phyloP scores from a whole-genome alignment of 1,140 invertebrate genomes.

The Drosophila saltans region DNA sequence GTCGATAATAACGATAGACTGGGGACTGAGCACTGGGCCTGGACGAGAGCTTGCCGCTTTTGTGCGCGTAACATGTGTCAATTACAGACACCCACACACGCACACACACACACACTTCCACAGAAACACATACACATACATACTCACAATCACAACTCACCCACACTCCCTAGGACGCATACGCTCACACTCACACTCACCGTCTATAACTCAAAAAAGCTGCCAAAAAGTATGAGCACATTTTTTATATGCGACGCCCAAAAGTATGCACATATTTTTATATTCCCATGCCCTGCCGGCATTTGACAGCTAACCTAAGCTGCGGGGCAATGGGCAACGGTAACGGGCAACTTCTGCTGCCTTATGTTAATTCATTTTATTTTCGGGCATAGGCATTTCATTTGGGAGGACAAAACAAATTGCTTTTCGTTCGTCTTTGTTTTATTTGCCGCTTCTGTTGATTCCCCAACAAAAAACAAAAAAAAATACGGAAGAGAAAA shows the following conservation, averaged over 20 bases:
- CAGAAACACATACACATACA: conserved; percentile 45
- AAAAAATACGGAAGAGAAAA: conserved; percentile 9
- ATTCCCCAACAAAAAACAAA: conserved; percentile 2
- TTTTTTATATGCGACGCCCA: conserved; percentile 69
- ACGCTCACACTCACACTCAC: conserved; percentile 46
- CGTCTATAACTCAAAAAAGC: conserved; percentile 77
- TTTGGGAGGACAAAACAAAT: conserved; percentile 39
- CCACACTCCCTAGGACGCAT: conserved; percentile 21
- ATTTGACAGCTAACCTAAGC: conserved; percentile 71
- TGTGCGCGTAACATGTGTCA: conserved; percentile 81
- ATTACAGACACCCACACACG: conserved; percentile 69
- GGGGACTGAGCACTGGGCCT: conserved; percentile 38
- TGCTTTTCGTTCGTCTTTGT: conserved; percentile 39
- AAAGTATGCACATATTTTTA: conserved; percentile 80
- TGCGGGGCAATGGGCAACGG: conserved; percentile 9
- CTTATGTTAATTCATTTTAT: conserved; percentile 75
- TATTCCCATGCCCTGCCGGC: conserved; percentile 64
- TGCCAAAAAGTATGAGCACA: conserved; percentile 79
- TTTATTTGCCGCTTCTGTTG: conserved; percentile 15
- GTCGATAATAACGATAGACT: conserved; percentile 77
- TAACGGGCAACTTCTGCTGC: conserved; percentile 24
- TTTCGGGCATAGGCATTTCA: conserved; percentile 45
- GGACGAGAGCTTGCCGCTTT: conserved; percentile 48
- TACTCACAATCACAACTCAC: conserved; percentile 31
- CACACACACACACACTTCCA: conserved; percentile 51